Conservation (phyloP, 2,113 vertebrate species). For the Mungos mungo region DNA sequence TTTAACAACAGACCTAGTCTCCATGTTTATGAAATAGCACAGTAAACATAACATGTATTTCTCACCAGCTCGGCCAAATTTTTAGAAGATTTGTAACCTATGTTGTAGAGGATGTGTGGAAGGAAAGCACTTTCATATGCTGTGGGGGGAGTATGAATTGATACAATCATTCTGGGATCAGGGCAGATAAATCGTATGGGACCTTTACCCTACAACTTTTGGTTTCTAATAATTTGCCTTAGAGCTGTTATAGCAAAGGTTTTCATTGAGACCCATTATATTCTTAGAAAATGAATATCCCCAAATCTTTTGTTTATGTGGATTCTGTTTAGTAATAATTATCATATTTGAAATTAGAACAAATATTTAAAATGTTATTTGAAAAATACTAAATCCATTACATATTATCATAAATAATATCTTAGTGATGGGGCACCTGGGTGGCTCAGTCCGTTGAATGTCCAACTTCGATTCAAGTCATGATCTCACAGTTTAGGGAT, state of each 20-base stretch:
- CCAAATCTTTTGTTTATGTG: not conserved
- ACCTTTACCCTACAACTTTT: not conserved
- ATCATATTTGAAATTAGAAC: conserved; percentile 11
- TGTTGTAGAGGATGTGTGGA: not conserved
- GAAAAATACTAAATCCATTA: not conserved
- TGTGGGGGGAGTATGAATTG: not conserved
- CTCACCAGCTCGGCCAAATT: not conserved
- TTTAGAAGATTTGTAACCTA: not conserved
- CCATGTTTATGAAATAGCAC: not conserved
- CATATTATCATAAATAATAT: not conserved
- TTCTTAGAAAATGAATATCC: not conserved
- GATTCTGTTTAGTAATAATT: not conserved
- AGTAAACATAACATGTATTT: not conserved
- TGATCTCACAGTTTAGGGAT: no score
- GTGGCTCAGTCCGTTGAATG: no score
- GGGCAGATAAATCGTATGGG: not conserved
- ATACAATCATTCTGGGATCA: not conserved
- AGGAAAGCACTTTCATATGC: not conserved
- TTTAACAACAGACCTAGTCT: not conserved
- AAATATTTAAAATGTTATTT: not conserved
- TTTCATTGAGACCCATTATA: not conserved
- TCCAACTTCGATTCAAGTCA: no score
- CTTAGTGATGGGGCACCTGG: not conserved
- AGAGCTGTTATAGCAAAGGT: not conserved
- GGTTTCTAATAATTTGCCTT: not conserved